Base-by-base conservation (phyloP, 2,797 vertebrate genomes). In the Babyrousa celebensis region DNA sequence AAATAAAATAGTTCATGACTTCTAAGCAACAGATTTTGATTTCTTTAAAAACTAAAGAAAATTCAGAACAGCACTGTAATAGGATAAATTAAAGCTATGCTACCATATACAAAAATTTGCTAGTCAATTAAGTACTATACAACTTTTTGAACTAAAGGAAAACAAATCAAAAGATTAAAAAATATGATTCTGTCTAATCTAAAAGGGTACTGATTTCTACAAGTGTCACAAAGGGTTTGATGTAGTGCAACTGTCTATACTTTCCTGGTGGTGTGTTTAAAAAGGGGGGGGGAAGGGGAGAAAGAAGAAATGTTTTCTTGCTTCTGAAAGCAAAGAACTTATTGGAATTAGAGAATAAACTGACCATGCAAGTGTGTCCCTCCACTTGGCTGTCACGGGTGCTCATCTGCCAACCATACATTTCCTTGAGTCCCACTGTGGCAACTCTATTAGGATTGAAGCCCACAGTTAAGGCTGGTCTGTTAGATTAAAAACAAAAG, bases 1-100 rank as follows among this genome's bases (percentile, higher is more conserved):
- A 98, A 97, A 96, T 97, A 98, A 98, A 95, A 98, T 91, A 98
- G 97, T 96, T 97, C 91, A 97, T 98, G 98, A 97, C 97, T 98
- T 96, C 96, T 96, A 98, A 98, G 96, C 91, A 98, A 98, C 89
- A 98, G 85, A 70, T 96, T 94, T 94, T 98, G 79, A 93, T 96
- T 97, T 96, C 96, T 97, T 92, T 97, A 97, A 48, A 80, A 95
- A 98, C 63, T 52, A 95, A 97, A 95, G 75, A 96, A 96, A 96
- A 85, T 90, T 97, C 43, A 97, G 96, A 98, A 98, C 58, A 92
- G 83, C 91, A 23, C 72, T 98, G 89, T 20, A 7, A 97, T 96
- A 98, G 84, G 94, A 95, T 97, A 98, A 98, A 98, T 29, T 91
- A 98, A 98, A 98, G 97, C 97, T 98, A 97, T 36, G 77, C 98